Conservation (phyloP, 2,888 invertebrate species). For the Apeira syringaria region DNA sequence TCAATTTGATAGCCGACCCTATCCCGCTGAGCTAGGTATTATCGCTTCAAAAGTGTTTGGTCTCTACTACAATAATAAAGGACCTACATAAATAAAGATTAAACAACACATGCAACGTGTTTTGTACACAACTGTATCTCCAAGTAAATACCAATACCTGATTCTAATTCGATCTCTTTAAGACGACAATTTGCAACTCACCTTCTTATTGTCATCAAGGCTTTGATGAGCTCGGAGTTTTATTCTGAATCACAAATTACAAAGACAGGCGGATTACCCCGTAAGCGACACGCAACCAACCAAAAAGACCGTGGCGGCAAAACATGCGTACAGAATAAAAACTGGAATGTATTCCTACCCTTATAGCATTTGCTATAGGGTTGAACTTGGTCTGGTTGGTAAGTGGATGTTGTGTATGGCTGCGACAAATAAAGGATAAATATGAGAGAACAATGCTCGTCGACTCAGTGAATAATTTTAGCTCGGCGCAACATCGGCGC, state of each 20-base stretch:
- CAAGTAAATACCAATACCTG: slow-evolving; percentile 23
- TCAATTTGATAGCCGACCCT: too few relatives aligned
- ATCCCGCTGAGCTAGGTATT: too few relatives aligned
- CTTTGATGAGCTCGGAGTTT: slow-evolving; percentile 55
- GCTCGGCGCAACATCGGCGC: slow-evolving; percentile 61
- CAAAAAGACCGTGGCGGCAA: slow-evolving; percentile 57
- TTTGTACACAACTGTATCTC: not conserved
- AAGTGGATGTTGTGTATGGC: slow-evolving; percentile 14
- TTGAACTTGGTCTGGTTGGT: slow-evolving; percentile 8
- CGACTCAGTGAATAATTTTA: slow-evolving; percentile 80
- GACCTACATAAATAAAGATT: not conserved
- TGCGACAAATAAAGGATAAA: slow-evolving; percentile 78
- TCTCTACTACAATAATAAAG: not conserved
- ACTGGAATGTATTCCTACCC: slow-evolving; percentile 1
- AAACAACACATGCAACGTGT: not conserved
- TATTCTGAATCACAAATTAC: slow-evolving; percentile 72
- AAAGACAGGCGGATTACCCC: slow-evolving; percentile 61
- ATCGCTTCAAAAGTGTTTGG: too few relatives aligned
- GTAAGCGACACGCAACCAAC: slow-evolving; percentile 64
- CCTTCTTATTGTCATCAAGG: slow-evolving; percentile 34
- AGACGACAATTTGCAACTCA: slow-evolving; percentile 27
- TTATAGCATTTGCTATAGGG: slow-evolving; percentile 1
- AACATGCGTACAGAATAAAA: slow-evolving; percentile 2
- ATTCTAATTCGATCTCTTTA: slow-evolving; percentile 24
- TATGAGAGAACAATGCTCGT: slow-evolving; percentile 77